A percentile compares a stretch with the other conserved stretches of the same genome.
These are phyloP conservation scores for Nerophis ophidion DNA, from an alignment of 2,113 vertebrate species.

Conservation along the genomic window DNA sequence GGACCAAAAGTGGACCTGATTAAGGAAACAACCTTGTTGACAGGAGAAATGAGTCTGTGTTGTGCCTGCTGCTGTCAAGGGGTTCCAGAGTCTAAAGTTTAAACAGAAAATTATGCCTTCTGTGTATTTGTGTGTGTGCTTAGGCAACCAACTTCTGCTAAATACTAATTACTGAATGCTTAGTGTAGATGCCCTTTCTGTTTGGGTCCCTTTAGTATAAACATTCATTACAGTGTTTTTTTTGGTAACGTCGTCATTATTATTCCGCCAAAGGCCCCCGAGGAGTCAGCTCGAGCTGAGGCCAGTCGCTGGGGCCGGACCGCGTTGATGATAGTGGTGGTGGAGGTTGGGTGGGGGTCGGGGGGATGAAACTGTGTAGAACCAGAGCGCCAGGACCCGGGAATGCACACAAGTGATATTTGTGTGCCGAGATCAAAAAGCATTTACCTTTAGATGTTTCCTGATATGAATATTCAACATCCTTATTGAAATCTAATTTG, in stretches of 20 bases:
- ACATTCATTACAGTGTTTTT: slow-evolving; percentile 71
- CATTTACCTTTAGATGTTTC: slow-evolving; percentile 93
- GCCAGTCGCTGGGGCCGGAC: slow-evolving; percentile 58
- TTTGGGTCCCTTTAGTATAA: slow-evolving; percentile 78
- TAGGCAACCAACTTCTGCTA: slow-evolving; percentile 68
- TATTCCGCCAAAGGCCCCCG: slow-evolving; percentile 67
- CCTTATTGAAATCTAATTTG: slow-evolving; percentile 99
- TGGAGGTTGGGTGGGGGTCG: slow-evolving; percentile 13
- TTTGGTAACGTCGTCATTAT: slow-evolving; percentile 73
- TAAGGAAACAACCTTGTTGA: slow-evolving; percentile 70
- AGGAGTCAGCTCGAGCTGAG: slow-evolving; percentile 61
- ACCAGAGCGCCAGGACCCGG: slow-evolving; percentile 71
- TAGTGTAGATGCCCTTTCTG: slow-evolving; percentile 76
- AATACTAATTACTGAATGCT: slow-evolving; percentile 78
- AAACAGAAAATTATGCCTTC: slow-evolving; percentile 49
- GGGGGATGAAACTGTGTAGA: slow-evolving; percentile 65
- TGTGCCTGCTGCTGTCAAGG: slow-evolving; percentile 62
- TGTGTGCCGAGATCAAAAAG: slow-evolving; percentile 78
- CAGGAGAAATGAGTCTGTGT: slow-evolving; percentile 57
- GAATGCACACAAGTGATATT: slow-evolving; percentile 79
- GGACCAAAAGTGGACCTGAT: slow-evolving; percentile 51
- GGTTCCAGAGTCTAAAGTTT: slow-evolving; percentile 58
- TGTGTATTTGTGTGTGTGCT: slow-evolving; percentile 39
- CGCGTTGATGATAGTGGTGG: slow-evolving; percentile 34
- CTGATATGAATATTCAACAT: slow-evolving; percentile 95